These are phyloP conservation scores for Pinna nobilis DNA, from an alignment of 1,140 invertebrate species.

Conservation along the genomic window DNA sequence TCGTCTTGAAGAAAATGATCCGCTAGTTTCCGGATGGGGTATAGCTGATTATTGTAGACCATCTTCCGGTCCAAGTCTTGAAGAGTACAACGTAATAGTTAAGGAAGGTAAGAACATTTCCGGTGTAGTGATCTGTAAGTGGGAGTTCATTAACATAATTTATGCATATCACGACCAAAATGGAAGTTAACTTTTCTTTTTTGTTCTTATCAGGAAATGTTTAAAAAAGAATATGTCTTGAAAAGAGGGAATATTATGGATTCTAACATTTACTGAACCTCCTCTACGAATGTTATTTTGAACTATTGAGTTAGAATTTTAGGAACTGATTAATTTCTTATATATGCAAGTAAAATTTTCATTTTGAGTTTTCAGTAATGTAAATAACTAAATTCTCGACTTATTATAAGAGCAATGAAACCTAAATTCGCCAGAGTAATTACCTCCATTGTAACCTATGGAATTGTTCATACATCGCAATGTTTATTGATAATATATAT, in stretches of 20 bases:
- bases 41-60: slow-evolving; percentile 10
- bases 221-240: too few relatives aligned
- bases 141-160: not conserved
- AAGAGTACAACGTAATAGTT: slow-evolving; percentile 24
- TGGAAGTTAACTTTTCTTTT: not conserved
- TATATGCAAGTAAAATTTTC: not conserved
- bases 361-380: too few relatives aligned
- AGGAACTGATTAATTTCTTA: not conserved
- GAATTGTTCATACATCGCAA: not conserved
- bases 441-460: too few relatives aligned
- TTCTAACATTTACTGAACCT: too few relatives aligned
- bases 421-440: too few relatives aligned
- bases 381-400: too few relatives aligned
- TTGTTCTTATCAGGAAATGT: too few relatives aligned
- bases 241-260: too few relatives aligned
- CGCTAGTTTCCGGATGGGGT: not conserved
- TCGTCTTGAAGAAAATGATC: not conserved
- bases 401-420: too few relatives aligned
- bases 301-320: too few relatives aligned
- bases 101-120: slow-evolving; percentile 17
- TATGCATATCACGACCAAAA: not conserved
- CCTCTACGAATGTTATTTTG: too few relatives aligned
- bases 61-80: not conserved
- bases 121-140: not conserved
- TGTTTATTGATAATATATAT: too few relatives aligned